phyloP scores from a whole-genome alignment of 2,113 vertebrate species.

The Sapajus apella region DNA sequence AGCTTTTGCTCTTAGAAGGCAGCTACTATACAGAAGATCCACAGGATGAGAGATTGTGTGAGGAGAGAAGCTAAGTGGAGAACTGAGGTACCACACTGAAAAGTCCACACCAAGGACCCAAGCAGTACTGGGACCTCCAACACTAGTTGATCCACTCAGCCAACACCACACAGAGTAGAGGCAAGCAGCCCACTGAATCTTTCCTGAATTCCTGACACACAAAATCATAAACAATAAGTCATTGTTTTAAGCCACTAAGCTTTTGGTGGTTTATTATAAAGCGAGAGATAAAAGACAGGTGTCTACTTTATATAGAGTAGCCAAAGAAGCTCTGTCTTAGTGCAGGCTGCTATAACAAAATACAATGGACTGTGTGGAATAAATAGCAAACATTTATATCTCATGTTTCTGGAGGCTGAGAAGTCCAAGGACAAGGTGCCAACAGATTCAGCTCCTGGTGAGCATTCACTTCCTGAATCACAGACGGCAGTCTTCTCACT shows the following conservation, averaged over 20 bases:
- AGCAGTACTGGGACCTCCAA: neutral
- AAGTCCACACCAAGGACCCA: neutral
- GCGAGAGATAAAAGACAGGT: neutral
- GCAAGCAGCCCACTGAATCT: neutral
- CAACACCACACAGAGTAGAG: neutral
- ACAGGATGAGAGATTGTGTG: neutral
- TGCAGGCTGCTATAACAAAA: neutral
- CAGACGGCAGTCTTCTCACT: neutral
- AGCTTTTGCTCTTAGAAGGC: neutral
- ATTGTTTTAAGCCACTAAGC: neutral
- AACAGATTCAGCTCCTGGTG: neutral
- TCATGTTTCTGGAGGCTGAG: neutral
- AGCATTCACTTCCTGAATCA: neutral
- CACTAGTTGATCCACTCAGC: neutral
- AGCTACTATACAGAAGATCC: neutral
- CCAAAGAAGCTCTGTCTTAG: neutral
- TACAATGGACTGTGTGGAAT: neutral
- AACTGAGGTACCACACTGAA: neutral
- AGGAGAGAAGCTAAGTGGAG: neutral
- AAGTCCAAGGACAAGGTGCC: neutral
- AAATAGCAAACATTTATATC: neutral
- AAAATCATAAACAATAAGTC: neutral
- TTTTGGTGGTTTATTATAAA: neutral
- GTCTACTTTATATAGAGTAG: neutral
- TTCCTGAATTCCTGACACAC: neutral